Base-by-base conservation (phyloP, 2,888 invertebrate genomes). In the Abrostola triplasia region DNA sequence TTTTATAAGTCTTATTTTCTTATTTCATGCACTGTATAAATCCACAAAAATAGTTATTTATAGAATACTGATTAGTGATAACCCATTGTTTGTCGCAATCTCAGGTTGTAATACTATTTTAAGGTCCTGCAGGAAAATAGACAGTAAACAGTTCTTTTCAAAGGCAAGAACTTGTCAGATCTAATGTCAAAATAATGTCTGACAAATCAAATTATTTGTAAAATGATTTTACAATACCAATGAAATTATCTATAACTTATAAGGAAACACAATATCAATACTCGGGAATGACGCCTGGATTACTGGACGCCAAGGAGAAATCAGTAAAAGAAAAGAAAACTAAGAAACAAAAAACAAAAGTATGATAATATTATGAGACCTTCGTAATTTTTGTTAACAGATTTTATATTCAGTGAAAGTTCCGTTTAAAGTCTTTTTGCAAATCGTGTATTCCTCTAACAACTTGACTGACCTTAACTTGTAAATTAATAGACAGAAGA, bases 161-260 rank as follows among this genome's bases (percentile, higher is more conserved):
- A 44, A 36, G 12, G 48, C 12, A 36, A 36, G 11, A 40, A 10
- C 50, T 40, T 75, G 76, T 61, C 72, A 76, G 52, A 72, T 61
- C 49, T 60, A 50, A 60, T 54, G 74, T 70, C 74, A 77, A 64
- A 72, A 72, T 72, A 56, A 75, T 71, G 59, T 75, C 67, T 76
- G 73, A 62, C 67, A 65, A 59, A 69, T 76, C 47, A 77, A 77
- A 77, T 77, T 79, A 70, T 76, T 79, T 70, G 81, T 80, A 70
- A 67, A 58, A 76, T 69, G 49, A 57, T 67, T 66, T 66, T 73
- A 65, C 63, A 72, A 47, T 67, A 78, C 36, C 53, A 51, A 64
- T 65, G 67, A 78, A 70, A 77, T 57, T 65, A 54, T 52, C 10
- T 56, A 61, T 68, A 54, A 71, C 55, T 59, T 55, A 50, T 64